A percentile compares a stretch with the other conserved stretches of the same genome.
phyloP scores from a whole-genome alignment of 2,113 vertebrate genomes.

The Castor canadensis region DNA sequence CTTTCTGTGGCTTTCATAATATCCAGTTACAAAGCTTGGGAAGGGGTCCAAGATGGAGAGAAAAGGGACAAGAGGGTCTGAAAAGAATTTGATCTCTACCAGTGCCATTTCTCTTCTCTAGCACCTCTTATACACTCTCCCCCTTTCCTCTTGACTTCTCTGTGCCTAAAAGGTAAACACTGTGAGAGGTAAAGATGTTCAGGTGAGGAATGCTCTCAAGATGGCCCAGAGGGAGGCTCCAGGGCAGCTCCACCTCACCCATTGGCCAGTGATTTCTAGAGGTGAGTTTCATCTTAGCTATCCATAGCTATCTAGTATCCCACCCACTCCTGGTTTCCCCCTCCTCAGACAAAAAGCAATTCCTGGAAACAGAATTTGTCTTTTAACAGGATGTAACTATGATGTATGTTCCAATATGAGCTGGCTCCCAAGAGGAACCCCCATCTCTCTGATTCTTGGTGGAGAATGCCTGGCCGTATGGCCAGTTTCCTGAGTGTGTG shows the following conservation, averaged over 20 bases:
- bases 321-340: not conserved
- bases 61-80: not conserved
- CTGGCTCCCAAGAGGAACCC: not conserved
- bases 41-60: not conserved
- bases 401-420: not conserved
- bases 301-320: not conserved
- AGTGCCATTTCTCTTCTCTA: not conserved
- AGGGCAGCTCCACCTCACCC: not conserved
- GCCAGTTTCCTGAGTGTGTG: not conserved
- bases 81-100: not conserved
- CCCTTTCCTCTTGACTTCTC: not conserved
- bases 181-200: not conserved
- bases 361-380: not conserved
- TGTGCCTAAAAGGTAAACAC: not conserved
- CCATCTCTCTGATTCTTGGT: not conserved
- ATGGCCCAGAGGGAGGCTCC: not conserved
- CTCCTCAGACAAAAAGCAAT: not conserved
- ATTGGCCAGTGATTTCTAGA: not conserved
- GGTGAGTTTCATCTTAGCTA: not conserved
- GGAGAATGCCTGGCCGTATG: not conserved
- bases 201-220: not conserved
- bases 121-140: no score
- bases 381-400: slow-evolving; percentile 4
- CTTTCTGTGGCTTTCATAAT: not conserved
- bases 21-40: not conserved